Evolutionary conservation across 1,140 invertebrate genomes (phyloP), one percentile per base, ranked within the genome.

Genomic region (Drosophila sp.): DNA sequence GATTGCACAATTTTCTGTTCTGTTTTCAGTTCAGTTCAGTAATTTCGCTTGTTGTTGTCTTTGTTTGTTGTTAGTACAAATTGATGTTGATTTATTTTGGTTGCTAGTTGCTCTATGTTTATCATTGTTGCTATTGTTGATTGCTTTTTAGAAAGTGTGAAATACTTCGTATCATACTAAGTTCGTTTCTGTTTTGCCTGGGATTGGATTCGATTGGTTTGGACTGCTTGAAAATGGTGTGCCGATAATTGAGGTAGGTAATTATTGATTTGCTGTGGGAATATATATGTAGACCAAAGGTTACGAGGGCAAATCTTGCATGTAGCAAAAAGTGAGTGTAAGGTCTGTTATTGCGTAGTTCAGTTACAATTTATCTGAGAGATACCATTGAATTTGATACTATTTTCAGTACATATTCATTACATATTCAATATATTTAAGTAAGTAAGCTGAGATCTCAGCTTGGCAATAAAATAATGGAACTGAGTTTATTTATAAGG

Each of bases 111-210:
- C 32, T 57, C n/a, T 48, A 7, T 46, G 43, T 75, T 71, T 43
- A 65, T 72, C 46, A 70, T 66, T 78, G 66, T 66, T 73, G 69
- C 38, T 34, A 27, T 53, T 65, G 78, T 41, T 81, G 80, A 84
- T 83, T 83, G 80, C 57, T 77, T 78, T 84, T 86, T 86, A 72
- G 81, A 86, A 86, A 86, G 81, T 86, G 81, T 75, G 56, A 84
- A 84, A 86, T 59, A 81, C 41, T 73, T 65, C 65, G 73, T 66
- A 69, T 53, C 41, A 46, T 9, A 62, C 45, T 16, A 45, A 13
- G 43, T 64, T 58, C 34, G 36, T 58, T 78, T 56, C 16, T 21
- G 13, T 59, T 53, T 43, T 43, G 51, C 56, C 34, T 41, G 32
- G 38, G 16, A 51, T 51, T 59, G 53, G 57, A 29, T 29, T 29